A percentile compares a stretch with the other conserved stretches of the same genome.
These are phyloP conservation scores for Hypothenemus hampei DNA, from an alignment of 1,140 invertebrate species.

Conservation along the genomic window DNA sequence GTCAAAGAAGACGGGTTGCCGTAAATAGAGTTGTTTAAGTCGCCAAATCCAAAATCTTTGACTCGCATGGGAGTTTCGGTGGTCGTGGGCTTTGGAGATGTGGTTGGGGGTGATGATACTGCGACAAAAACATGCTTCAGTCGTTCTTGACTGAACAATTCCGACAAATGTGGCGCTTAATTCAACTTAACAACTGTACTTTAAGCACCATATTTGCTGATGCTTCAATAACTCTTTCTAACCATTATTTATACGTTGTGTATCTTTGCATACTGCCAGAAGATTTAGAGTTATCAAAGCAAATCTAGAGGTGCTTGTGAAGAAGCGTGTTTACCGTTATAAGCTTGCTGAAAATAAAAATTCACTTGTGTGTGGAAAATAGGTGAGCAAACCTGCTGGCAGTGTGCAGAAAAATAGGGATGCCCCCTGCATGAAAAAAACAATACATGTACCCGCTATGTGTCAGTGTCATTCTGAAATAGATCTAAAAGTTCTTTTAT, in stretches of 20 bases:
- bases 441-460: too few relatives aligned
- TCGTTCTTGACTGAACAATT: conserved; percentile 27
- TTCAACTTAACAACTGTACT: neutral
- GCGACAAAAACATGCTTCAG: conserved; percentile 48
- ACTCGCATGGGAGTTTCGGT: conserved; percentile 50
- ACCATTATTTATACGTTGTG: conserved; percentile 6
- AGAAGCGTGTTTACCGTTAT: too few relatives aligned
- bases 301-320: conserved; percentile 25
- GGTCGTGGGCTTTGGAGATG: conserved; percentile 53
- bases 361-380: conserved; percentile 15
- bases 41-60: conserved; percentile 47
- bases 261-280: conserved; percentile 28
- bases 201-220: conserved; percentile 8
- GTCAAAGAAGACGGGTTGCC: conserved; percentile 56
- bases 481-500: too few relatives aligned
- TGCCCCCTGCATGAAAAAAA: too few relatives aligned
- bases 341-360: conserved; percentile 28
- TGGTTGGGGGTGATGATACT: conserved; percentile 54
- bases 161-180: conserved; percentile 8
- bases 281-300: conserved; percentile 27
- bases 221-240: conserved; percentile 27
- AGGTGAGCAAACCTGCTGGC: conserved; percentile 30
- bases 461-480: too few relatives aligned
- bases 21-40: conserved; percentile 57
- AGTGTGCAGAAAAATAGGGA: conserved; percentile 29